Base-by-base conservation (phyloP, 2,113 vertebrate genomes). In the Dromiciops gliroides region DNA sequence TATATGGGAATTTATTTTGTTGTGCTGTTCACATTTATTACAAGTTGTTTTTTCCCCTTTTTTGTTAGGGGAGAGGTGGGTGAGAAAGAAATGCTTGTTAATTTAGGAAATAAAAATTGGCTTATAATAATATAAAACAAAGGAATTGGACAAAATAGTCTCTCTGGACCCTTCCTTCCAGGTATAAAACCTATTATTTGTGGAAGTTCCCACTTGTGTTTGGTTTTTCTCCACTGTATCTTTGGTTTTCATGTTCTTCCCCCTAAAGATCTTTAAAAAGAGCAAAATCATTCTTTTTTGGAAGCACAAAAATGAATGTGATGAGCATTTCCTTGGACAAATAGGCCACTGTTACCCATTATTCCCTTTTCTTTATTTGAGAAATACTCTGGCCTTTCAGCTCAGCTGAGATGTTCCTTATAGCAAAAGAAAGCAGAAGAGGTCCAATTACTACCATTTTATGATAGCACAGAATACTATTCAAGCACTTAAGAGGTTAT, bases 401-500 rank as follows among this genome's bases (percentile, higher is more conserved):
- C 0, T 1, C 92, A 96, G 96, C 92, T 92, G 93, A 48, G 96
- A 97, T 97, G 95, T 98, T 95, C 50, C 96, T 98, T 96, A 98
- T 97, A 96, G 98, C 97, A 97, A 97, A 98, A 98, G 97, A 98
- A 98, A 97, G 97, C 92, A 83, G 97, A 98, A 98, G 98, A 98
- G 97, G 95, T 96, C 97, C 98, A 97, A 98, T 96, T 98, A 98
- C 98, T 97, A 97, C 97, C 97, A 95, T 98, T 98, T 98, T 98
- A 98, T 98, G 98, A 98, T 97, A 97, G 98, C 98, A 67, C 93
- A 95, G 98, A 98, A 98, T 98, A 98, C 98, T 97, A 98, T 96
- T 95, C 97, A 98, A 98, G 98, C 98, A 96, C 98, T 98, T 98
- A 98, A 97, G 97, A 98, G 97, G 98, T 98, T 98, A 99, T 98